These are phyloP conservation scores for Acleris holmiana DNA, from an alignment of 2,888 invertebrate genomes.

Conservation along the genomic window DNA sequence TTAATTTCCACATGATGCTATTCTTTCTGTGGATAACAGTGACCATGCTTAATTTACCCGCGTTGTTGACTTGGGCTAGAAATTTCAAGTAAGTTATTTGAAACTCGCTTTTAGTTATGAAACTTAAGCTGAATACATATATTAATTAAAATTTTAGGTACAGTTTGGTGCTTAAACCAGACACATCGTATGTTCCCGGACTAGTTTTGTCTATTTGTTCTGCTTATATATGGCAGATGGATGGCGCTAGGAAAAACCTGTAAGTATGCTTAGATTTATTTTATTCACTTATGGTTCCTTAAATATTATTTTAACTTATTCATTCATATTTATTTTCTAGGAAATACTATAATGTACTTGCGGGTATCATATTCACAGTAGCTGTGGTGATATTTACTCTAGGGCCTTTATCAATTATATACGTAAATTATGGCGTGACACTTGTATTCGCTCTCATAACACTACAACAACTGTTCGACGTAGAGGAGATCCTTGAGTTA, in stretches of 20 bases:
- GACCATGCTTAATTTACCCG: constrained; percentile 88
- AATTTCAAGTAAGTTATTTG: constrained; percentile 87
- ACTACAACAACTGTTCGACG: constrained; percentile 81
- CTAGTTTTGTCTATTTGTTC: constrained; percentile 85
- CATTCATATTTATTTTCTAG: constrained; percentile 64
- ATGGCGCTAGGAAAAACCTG: constrained; percentile 86
- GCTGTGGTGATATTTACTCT: constrained; percentile 83
- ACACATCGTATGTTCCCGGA: constrained; percentile 86
- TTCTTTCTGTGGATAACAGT: constrained; percentile 88
- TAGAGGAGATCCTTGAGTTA: constrained; percentile 43
- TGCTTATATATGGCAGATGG: constrained; percentile 87
- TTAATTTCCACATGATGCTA: constrained; percentile 90
- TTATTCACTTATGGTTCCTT: background rate
- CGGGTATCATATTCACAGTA: constrained; percentile 78
- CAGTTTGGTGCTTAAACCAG: constrained; percentile 82
- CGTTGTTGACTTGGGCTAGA: constrained; percentile 91
- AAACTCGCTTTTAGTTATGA: no score
- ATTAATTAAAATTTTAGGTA: constrained; percentile 62
- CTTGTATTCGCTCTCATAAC: constrained; percentile 81
- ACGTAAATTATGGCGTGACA: constrained; percentile 85
- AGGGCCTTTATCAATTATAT: constrained; percentile 85
- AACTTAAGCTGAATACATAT: no score
- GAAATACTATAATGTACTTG: constrained; percentile 70
- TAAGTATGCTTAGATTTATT: constrained; percentile 69
- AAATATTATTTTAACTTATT: background rate